Evolutionary conservation across 2,113 vertebrate species (phyloP).

Genomic region (Notarius lentiginosus): DNA sequence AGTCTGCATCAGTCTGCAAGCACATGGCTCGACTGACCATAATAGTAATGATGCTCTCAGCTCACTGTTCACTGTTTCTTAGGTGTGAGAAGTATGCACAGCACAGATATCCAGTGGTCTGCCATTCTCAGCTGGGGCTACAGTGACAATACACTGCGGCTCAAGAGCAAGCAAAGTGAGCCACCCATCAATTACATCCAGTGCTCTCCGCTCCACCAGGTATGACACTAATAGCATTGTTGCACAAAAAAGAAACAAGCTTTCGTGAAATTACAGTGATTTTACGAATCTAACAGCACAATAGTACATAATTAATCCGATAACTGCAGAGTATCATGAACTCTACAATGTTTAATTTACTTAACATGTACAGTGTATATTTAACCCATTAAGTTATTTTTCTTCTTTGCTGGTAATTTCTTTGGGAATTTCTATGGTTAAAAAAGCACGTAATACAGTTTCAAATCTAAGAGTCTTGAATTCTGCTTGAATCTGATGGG

Average conservation of each 20-base stretch:
- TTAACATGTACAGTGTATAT: not conserved
- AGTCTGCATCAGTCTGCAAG: not conserved
- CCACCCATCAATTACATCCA: slow-evolving; percentile 96
- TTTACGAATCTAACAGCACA: not conserved
- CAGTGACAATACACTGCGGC: slow-evolving; percentile 87
- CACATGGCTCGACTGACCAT: not conserved
- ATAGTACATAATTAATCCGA: not conserved
- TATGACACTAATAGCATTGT: slow-evolving; percentile 53
- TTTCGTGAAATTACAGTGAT: not conserved
- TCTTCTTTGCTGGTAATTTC: not conserved
- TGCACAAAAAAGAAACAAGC: not conserved
- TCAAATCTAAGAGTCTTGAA: not conserved
- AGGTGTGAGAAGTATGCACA: slow-evolving; percentile 99
- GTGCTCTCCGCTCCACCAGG: slow-evolving; percentile 92
- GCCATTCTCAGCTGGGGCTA: slow-evolving; percentile 99
- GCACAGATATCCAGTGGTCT: slow-evolving; percentile 98
- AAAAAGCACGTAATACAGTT: not conserved
- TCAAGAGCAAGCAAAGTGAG: slow-evolving; percentile 98
- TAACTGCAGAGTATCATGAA: not conserved
- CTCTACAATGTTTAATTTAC: not conserved
- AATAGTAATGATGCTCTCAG: not conserved
- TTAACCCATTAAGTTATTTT: not conserved
- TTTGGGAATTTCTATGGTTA: not conserved
- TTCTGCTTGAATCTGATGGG: not conserved
- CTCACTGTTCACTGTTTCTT: not conserved